phyloP scores from a whole-genome alignment of 2,888 invertebrate species.

The Sminthurinus aureus region DNA sequence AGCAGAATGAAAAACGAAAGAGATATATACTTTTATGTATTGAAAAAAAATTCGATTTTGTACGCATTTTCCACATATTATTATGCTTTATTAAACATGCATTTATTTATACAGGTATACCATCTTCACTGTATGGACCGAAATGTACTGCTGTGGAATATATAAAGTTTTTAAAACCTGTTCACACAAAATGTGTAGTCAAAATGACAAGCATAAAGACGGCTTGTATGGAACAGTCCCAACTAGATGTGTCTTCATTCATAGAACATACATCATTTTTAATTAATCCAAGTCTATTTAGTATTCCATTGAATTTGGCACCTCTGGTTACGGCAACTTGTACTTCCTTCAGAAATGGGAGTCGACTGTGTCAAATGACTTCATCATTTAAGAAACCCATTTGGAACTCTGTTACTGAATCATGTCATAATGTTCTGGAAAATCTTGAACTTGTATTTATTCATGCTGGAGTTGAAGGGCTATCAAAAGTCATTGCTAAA shows the following conservation, averaged over 20 bases:
- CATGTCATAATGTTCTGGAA: constrained; percentile 63
- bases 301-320: constrained; percentile 23
- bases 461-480: constrained; percentile 67
- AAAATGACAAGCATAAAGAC: constrained; percentile 62
- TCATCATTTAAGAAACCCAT: constrained; percentile 29
- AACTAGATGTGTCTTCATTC: constrained; percentile 50
- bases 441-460: constrained; percentile 63
- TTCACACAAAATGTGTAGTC: constrained; percentile 60
- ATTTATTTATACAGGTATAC: constrained; percentile 61
- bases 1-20: no score
- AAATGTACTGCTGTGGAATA: constrained; percentile 63
- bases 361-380: constrained; percentile 5
- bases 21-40: no score
- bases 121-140: constrained; percentile 61
- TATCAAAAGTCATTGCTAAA: constrained; percentile 63
- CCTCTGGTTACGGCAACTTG: constrained; percentile 15
- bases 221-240: constrained; percentile 58
- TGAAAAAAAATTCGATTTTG: no score
- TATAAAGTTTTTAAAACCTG: constrained; percentile 65
- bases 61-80: no score
- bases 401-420: constrained; percentile 49
- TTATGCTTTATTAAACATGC: no score
- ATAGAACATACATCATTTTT: constrained; percentile 43
- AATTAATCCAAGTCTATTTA: constrained; percentile 40
- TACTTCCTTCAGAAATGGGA: background rate